Conservation (phyloP, 2,113 vertebrate species). For the Gymnorhina tibicen region DNA sequence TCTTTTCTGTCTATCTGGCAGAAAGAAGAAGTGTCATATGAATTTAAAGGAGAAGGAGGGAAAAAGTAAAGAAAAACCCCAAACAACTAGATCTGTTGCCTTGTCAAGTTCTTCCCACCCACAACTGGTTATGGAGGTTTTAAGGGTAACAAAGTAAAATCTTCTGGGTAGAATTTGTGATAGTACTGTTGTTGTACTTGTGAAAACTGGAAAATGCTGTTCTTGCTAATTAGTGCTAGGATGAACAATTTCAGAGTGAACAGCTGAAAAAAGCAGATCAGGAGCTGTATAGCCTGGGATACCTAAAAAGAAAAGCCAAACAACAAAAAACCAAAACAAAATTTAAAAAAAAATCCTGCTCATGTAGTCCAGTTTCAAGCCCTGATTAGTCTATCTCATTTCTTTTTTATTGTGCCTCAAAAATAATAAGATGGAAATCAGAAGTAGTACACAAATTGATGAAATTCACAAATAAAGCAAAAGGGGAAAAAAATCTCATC, state of each 20-base stretch:
- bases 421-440: background rate
- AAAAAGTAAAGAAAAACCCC: background rate
- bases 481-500: background rate
- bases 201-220: background rate
- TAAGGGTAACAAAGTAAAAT: background rate
- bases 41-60: background rate
- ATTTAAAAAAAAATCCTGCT: background rate
- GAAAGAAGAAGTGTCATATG: background rate
- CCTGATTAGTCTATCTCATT: background rate
- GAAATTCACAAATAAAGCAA: background rate
- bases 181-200: background rate
- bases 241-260: background rate
- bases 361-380: background rate
- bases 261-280: background rate
- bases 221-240: background rate
- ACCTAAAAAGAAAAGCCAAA: background rate
- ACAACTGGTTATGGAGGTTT: background rate
- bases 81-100: background rate
- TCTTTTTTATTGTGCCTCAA: background rate
- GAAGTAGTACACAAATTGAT: background rate
- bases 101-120: background rate
- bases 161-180: background rate
- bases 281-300: background rate
- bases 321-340: background rate
- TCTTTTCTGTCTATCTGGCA: background rate